Conservation (phyloP, 2,888 invertebrate genomes). For the Aphodius sticticus region DNA sequence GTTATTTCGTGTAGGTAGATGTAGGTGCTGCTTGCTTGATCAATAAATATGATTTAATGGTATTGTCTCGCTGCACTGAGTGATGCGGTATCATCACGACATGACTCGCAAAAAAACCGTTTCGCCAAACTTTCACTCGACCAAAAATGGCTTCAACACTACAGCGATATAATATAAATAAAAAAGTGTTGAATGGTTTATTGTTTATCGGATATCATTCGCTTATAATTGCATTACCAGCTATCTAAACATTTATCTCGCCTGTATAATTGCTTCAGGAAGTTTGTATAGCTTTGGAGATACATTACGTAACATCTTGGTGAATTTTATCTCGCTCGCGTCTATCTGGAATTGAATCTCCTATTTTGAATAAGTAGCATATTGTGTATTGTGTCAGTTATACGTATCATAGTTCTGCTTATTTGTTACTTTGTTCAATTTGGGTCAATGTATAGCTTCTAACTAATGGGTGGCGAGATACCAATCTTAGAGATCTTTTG, state of each 20-base stretch:
- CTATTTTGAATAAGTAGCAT: conserved; percentile 4
- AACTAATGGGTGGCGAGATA: neutral
- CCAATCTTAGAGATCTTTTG: neutral
- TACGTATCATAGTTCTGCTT: neutral
- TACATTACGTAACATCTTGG: neutral
- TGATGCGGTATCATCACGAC: neutral
- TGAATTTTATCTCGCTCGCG: neutral
- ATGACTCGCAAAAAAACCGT: neutral
- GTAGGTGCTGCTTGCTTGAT: neutral
- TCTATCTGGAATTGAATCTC: neutral
- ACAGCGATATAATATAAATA: neutral
- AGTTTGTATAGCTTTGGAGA: neutral
- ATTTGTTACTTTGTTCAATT: neutral
- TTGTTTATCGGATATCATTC: neutral
- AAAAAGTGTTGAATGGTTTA: neutral
- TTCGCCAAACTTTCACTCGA: neutral
- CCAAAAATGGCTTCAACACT: neutral
- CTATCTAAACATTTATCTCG: neutral
- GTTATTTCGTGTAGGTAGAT: neutral
- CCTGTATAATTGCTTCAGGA: neutral
- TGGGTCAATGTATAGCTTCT: neutral
- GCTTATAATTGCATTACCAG: neutral
- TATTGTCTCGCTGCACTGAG: neutral
- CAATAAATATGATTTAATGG: neutral
- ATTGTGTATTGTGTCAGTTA: conserved; percentile 4